These are phyloP conservation scores for Lithobates sylvaticus DNA, from an alignment of 2,797 vertebrate species.

Conservation along the genomic window DNA sequence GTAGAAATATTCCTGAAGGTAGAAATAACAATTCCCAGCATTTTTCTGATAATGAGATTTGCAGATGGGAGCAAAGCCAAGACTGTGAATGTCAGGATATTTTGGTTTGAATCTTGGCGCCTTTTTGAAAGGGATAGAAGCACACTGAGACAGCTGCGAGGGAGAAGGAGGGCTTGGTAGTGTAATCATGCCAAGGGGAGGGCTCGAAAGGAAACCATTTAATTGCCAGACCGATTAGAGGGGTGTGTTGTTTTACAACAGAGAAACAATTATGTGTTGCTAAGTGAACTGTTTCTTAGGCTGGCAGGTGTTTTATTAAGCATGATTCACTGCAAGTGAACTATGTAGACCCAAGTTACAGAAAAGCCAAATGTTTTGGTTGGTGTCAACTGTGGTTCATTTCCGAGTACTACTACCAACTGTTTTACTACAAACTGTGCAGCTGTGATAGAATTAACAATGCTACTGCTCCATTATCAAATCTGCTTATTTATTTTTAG, in stretches of 20 bases:
- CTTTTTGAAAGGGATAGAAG: slow-evolving; percentile 9
- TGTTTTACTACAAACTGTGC: no score
- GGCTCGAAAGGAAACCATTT: neutral
- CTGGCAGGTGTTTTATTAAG: neutral
- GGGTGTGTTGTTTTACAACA: neutral
- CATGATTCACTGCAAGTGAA: neutral
- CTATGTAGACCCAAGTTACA: neutral
- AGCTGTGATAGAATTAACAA: no score
- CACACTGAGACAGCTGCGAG: slow-evolving; percentile 19
- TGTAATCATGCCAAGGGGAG: neutral
- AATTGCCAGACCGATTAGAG: neutral
- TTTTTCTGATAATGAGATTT: neutral
- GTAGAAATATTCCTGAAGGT: no score
- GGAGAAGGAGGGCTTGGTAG: neutral
- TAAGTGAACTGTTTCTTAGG: neutral
- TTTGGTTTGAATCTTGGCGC: slow-evolving; percentile 55
- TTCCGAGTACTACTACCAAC: no score
- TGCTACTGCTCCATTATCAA: no score
- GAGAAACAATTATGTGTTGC: no score
- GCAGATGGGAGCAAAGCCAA: neutral
- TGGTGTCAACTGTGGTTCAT: neutral
- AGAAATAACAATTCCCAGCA: neutral
- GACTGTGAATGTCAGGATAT: slow-evolving; percentile 25
- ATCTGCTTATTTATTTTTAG: no score
- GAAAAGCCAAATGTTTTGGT: neutral